These are phyloP conservation scores for Malurus splendens DNA, from an alignment of 2,797 vertebrate genomes.

Conservation along the genomic window DNA sequence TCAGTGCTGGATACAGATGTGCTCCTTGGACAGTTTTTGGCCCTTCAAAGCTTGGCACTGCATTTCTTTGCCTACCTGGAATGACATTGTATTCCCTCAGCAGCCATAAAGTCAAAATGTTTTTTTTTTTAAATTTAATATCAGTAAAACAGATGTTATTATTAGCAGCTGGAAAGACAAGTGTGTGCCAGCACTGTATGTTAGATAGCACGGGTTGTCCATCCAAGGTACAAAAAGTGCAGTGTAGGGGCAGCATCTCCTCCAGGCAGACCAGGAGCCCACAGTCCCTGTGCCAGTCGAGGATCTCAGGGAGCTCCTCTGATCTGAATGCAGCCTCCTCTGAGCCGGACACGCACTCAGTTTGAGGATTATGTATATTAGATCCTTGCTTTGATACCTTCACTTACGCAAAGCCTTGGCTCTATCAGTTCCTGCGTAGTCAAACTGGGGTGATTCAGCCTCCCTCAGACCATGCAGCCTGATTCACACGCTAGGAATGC, in stretches of 20 bases:
- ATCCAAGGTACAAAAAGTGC: background rate
- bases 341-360: background rate
- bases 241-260: background rate
- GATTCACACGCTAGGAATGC: conserved; percentile 8
- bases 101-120: background rate
- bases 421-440: fast-evolving
- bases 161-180: background rate
- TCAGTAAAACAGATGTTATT: background rate
- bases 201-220: background rate
- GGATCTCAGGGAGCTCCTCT: background rate
- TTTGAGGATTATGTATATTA: background rate
- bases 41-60: background rate
- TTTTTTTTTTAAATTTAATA: background rate
- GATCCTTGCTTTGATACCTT: background rate
- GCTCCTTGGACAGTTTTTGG: background rate
- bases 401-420: background rate
- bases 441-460: conserved; percentile 13
- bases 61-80: background rate
- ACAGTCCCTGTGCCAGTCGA: background rate
- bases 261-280: background rate
- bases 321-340: background rate
- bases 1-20: background rate
- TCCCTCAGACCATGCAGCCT: background rate
- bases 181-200: background rate
- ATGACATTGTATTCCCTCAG: background rate